These are phyloP conservation scores for Drosophila diplacantha DNA, from an alignment of 2,888 invertebrate species.

Conservation along the genomic window DNA sequence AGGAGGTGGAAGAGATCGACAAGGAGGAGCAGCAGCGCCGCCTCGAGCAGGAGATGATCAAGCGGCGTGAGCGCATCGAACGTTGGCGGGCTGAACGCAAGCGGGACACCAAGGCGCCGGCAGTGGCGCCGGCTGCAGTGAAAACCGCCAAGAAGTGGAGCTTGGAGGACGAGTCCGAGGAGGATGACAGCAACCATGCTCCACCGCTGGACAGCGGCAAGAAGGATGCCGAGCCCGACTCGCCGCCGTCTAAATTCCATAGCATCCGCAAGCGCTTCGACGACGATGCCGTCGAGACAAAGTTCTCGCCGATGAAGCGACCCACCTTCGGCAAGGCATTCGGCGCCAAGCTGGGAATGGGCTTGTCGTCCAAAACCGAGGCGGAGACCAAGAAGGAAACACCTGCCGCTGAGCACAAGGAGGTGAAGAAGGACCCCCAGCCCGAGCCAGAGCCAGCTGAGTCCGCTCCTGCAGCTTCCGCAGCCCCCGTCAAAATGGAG, in stretches of 20 bases:
- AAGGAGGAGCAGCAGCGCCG: constrained; percentile 93
- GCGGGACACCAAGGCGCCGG: constrained; percentile 84
- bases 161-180: constrained; percentile 96
- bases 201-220: constrained; percentile 48
- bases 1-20: constrained; percentile 79
- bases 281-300: constrained; percentile 68
- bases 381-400: constrained; percentile 21
- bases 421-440: constrained; percentile 3
- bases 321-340: constrained; percentile 59
- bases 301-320: constrained; percentile 59
- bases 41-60: constrained; percentile 96
- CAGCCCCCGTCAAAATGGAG: constrained; percentile 7
- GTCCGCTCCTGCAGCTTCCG: background rate
- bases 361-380: constrained; percentile 26
- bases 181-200: constrained; percentile 82
- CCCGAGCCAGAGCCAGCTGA: background rate
- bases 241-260: constrained; percentile 74
- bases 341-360: constrained; percentile 54
- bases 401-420: constrained; percentile 8
- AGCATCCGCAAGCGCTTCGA: constrained; percentile 72
- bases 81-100: constrained; percentile 96
- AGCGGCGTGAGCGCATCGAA: constrained; percentile 95
- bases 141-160: constrained; percentile 94
- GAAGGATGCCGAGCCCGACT: constrained; percentile 68
- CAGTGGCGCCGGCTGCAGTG: constrained; percentile 72